Evolutionary conservation across 2,113 vertebrate species (phyloP), one percentile per base, ranked within the genome.

Genomic region (Agapornis roseicollis): DNA sequence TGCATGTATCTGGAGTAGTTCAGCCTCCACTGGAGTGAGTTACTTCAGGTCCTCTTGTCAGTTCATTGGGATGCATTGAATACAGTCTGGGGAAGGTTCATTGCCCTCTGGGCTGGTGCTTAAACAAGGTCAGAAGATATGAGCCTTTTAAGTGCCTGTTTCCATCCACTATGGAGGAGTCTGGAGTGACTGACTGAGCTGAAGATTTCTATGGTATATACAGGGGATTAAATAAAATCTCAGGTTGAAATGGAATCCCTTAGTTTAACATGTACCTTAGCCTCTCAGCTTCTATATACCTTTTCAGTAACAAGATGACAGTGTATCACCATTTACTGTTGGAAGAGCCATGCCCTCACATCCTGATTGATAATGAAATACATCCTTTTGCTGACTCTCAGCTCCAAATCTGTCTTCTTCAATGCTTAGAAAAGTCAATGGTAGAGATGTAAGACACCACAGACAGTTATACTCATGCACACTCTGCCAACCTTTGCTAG

Each of bases 271-370:
- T 46, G 16, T 11, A 46, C 28, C 8, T 41, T 10, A 41, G 2
- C 10, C 22, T 52, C 55, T 29, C 11, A 52, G 22, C 25, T 88
- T 80, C 50, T 50, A 33, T 13, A 53, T 55, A 15, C 6, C 4
- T 56, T 61, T 68, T n/a, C 33, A 31, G 24, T 20, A 55, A 77
- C 1, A 31, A 89, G 37, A 12, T 17, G 22, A 44, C 76, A 80
- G 3, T 0, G 0, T 23, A 17, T 42, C 60, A 24, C 5, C 29
- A 13, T 37, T 71, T 46, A 20, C 6, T 22, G 14, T 14, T 77
- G 41, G 35, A 71, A 85, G 29, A 80, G 5, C 18, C 10, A 5
- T 15, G 9, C 5, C 14, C 25, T 76, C 24, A 11, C 22, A 16
- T 35, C 41, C 37, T 63, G 27, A 19, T 16, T 11, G 52, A 56